Evolutionary conservation across 1,140 invertebrate genomes (phyloP), one percentile per base, ranked within the genome.

Genomic region (Formica selysi): DNA sequence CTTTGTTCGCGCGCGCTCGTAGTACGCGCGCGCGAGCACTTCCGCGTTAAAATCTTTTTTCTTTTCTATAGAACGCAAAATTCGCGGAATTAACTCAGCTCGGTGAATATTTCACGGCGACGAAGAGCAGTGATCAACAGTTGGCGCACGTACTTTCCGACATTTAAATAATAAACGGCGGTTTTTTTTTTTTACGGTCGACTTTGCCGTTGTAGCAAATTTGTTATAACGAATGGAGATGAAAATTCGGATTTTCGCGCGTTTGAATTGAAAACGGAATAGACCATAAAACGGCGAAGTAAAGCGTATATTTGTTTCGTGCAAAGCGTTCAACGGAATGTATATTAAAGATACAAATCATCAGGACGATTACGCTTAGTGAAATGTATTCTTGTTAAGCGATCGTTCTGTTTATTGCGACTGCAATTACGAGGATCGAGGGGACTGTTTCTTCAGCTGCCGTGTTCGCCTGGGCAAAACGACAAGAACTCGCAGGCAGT

Each of bases 371-470:
- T 74, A 83, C 44, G 54, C 79, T 73, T 32, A 13, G 19, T 26
- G 41, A 71, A 48, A 62, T 32, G 16, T 51, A 51, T 51, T 51
- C 48, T 68, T 26, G 38, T 61, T 22, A 61, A 41, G n/a, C 79
- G 59, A 74, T 51, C 4, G 41, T 54, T 70, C 44, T 22, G 26
- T 57, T 32, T 32, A 32, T 62, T 74, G 54, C 32, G 3, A 83
- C 19, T 61, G 79, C n/a, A 83, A 83, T 83, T 83, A 83, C 38
- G 29, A 74, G 68, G 13, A 61, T 81, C 38, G n/a, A 26, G 68
- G 16, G 26, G 29, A 59, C 26, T 83, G 79, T 83, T 83, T 83
- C 68, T 51, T 83, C 68, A 83, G 68, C 79, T 74, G 68, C 26
- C 16, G 38, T 29, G 2, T 54, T 44, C 16, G n/a, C n/a, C 38